Evolutionary conservation across 1,140 invertebrate species (phyloP).

Genomic region (Euwallacea fornicatus): DNA sequence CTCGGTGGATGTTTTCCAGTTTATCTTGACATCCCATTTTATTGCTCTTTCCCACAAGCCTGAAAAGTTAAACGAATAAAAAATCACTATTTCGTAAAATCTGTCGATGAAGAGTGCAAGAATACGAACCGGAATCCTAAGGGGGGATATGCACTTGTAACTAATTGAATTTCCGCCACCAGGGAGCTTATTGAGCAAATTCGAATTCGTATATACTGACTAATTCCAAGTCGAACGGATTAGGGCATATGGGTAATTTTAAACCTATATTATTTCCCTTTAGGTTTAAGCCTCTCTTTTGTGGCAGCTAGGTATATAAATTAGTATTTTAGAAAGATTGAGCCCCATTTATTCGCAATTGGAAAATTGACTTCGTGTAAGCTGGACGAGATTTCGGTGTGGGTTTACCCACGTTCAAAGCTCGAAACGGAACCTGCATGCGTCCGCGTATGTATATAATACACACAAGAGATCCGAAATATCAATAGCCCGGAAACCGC

Average conservation of each 20-base stretch:
- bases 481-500: conserved; percentile 4
- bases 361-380: conserved; percentile 18
- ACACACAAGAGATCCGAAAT: not conserved
- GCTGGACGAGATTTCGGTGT: not conserved
- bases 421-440: no score
- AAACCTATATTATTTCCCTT: conserved; percentile 41
- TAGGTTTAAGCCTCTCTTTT: conserved; percentile 32
- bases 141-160: conserved; percentile 41
- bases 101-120: no score
- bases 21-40: conserved; percentile 32
- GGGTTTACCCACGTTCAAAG: no score
- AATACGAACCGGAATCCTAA: not conserved
- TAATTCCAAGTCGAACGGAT: conserved; percentile 50
- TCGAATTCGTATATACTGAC: conserved; percentile 41
- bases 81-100: not conserved
- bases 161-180: conserved; percentile 50
- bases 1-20: conserved; percentile 23
- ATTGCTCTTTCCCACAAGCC: conserved; percentile 11
- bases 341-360: conserved; percentile 14
- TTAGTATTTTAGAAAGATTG: conserved; percentile 28
- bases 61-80: not conserved
- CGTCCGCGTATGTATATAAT: not conserved
- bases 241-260: conserved; percentile 53
- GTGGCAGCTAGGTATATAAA: conserved; percentile 30
- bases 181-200: conserved; percentile 51